Evolutionary conservation across 2,888 invertebrate species (phyloP).

Genomic region (Drosophila subsilvestris): DNA sequence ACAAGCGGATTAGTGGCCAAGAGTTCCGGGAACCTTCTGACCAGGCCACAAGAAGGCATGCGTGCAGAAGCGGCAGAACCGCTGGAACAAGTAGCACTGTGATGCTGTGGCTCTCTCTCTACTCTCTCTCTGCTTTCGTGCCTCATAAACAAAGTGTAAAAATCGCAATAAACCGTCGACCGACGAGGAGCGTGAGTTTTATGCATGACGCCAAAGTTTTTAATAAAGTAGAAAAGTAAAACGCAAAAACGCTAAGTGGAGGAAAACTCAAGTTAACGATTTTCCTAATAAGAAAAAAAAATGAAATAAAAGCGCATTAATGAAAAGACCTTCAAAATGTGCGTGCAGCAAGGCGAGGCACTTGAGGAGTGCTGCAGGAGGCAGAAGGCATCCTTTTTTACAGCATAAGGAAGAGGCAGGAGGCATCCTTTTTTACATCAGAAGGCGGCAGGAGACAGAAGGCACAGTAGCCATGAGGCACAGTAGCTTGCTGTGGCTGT

Average conservation of each 20-base stretch:
- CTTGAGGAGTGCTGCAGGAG: background rate
- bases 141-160: slow-evolving; percentile 56
- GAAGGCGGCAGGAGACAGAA: background rate
- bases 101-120: slow-evolving; percentile 14
- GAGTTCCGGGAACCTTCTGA: background rate
- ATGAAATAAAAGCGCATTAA: slow-evolving; percentile 35
- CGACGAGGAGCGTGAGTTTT: slow-evolving; percentile 42
- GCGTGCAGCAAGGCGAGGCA: slow-evolving; percentile 28
- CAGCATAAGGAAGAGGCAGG: slow-evolving; percentile 7
- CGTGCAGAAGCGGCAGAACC: background rate
- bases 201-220: slow-evolving; percentile 58
- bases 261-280: slow-evolving; percentile 59
- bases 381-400: slow-evolving; percentile 21
- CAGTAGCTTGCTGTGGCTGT: background rate
- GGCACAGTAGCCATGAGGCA: background rate
- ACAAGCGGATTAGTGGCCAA: slow-evolving; percentile 70
- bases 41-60: background rate
- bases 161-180: slow-evolving; percentile 55
- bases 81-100: slow-evolving; percentile 17
- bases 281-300: slow-evolving; percentile 60
- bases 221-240: slow-evolving; percentile 54
- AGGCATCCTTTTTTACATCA: background rate
- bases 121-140: background rate
- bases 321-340: slow-evolving; percentile 37
- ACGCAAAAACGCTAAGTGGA: slow-evolving; percentile 47